A percentile compares a stretch with the other conserved stretches of the same genome.
Evolutionary conservation across 2,797 vertebrate genomes (phyloP).

Genomic region (Cyprinella venusta): DNA sequence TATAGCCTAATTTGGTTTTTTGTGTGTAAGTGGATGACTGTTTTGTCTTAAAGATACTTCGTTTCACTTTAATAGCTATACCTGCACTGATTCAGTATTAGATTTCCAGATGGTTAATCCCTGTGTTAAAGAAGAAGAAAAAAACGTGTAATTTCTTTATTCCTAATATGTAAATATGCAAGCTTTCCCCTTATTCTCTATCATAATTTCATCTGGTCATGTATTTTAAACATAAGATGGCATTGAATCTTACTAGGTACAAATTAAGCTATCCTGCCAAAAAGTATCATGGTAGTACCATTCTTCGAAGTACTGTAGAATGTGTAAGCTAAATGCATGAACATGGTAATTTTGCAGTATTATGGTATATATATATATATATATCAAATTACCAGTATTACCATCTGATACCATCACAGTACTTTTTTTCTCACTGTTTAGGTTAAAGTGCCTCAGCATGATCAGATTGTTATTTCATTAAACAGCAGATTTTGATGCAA

Average conservation of each 20-base stretch:
- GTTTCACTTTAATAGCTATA: background rate
- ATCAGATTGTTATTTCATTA: background rate
- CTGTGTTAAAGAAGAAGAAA: background rate
- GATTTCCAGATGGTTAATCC: background rate
- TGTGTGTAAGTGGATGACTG: background rate
- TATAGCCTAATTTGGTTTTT: no score
- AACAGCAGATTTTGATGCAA: slow-evolving; percentile 25
- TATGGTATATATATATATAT: no score
- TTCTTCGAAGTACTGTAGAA: background rate
- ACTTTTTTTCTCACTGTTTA: background rate
- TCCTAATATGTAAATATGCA: background rate
- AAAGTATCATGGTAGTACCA: no score
- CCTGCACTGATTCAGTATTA: slow-evolving; percentile 8
- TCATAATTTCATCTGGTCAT: background rate
- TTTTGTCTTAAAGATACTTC: background rate
- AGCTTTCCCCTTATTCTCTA: background rate
- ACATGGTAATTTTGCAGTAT: background rate
- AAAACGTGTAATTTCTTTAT: background rate
- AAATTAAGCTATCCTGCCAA: background rate
- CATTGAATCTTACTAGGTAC: background rate
- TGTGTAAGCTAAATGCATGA: background rate
- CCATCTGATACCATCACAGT: no score
- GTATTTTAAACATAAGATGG: background rate
- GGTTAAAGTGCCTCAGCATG: background rate
- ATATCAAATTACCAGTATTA: background rate